phyloP scores from a whole-genome alignment of 2,888 invertebrate species.

The Cryptocephalus moraei region DNA sequence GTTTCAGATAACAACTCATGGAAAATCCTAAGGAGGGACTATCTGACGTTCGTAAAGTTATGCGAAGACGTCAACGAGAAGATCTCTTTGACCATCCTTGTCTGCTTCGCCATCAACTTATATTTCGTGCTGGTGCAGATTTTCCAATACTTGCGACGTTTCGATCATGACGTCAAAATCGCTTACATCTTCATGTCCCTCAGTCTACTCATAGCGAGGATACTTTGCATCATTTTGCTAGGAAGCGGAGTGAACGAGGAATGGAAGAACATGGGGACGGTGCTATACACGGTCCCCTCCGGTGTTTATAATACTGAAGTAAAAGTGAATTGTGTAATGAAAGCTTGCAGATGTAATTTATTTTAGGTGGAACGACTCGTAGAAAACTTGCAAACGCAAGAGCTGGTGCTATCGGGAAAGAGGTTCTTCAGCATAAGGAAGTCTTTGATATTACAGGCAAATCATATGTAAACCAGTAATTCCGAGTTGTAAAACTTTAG shows the following conservation, averaged over 20 bases:
- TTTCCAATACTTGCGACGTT: slow-evolving; percentile 48
- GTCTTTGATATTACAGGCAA: too few species aligned
- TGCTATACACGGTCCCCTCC: too few species aligned
- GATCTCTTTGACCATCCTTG: slow-evolving; percentile 50
- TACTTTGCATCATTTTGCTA: slow-evolving; percentile 25
- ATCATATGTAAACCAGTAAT: too few species aligned
- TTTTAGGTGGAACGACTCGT: slow-evolving; percentile 19
- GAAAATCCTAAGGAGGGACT: slow-evolving; percentile 9
- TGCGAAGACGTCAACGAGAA: slow-evolving; percentile 45
- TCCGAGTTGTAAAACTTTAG: too few species aligned
- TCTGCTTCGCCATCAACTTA: slow-evolving; percentile 59
- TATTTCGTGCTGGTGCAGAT: slow-evolving; percentile 64
- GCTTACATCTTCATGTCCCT: slow-evolving; percentile 28
- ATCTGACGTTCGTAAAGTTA: slow-evolving; percentile 11
- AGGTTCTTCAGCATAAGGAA: background rate
- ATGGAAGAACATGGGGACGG: slow-evolving; percentile 25
- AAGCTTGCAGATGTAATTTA: background rate
- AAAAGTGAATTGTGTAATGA: too few species aligned
- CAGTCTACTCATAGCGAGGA: slow-evolving; percentile 31
- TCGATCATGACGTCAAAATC: slow-evolving; percentile 18
- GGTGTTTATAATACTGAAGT: slow-evolving; percentile 12
- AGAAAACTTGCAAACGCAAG: slow-evolving; percentile 12
- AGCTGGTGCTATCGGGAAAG: slow-evolving; percentile 3
- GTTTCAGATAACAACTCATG: too few species aligned
- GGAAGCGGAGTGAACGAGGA: slow-evolving; percentile 30